These are phyloP conservation scores for Argyresthia goedartella DNA, from an alignment of 2,888 invertebrate species.

Conservation along the genomic window DNA sequence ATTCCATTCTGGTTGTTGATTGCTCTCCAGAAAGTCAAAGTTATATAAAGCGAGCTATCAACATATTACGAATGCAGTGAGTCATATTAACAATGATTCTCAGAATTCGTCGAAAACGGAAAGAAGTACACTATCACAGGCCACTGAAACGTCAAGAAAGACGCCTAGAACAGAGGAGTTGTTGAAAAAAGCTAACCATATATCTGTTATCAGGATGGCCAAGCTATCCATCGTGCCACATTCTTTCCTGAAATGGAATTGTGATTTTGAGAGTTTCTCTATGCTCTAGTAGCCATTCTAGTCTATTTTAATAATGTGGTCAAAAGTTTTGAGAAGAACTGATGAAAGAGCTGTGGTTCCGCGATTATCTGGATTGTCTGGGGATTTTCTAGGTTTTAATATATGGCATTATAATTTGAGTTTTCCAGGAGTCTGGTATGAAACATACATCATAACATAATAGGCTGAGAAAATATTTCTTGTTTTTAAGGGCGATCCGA, in stretches of 20 bases:
- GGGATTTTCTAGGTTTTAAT: constrained; percentile 15
- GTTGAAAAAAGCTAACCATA: constrained; percentile 11
- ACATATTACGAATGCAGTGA: constrained; percentile 11
- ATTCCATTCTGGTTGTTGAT: constrained; percentile 6
- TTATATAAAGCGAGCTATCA: constrained; percentile 9
- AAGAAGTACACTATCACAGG: no score
- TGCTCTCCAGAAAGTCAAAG: neutral
- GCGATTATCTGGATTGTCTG: constrained; percentile 3
- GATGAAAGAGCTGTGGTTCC: constrained; percentile 17
- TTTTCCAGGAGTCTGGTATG: constrained; percentile 12
- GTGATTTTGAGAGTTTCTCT: no score
- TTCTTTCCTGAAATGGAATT: constrained; percentile 19
- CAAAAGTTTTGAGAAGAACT: constrained; percentile 13
- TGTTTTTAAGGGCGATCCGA: no score
- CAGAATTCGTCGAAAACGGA: constrained; percentile 9
- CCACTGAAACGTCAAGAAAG: constrained; percentile 6
- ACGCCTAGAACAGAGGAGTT: constrained; percentile 13
- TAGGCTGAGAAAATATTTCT: no score
- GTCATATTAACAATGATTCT: constrained; percentile 14
- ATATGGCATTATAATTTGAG: constrained; percentile 17
- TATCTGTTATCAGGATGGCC: constrained; percentile 15
- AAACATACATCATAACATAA: neutral
- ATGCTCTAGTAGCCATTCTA: constrained; percentile 19
- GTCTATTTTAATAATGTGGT: constrained; percentile 16
- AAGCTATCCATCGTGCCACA: constrained; percentile 19